Percentiles rank a stretch among this genome's conserved stretches.
These are phyloP conservation scores for Mimumesa dahlbomi DNA, from an alignment of 2,888 invertebrate genomes.

Conservation along the genomic window DNA sequence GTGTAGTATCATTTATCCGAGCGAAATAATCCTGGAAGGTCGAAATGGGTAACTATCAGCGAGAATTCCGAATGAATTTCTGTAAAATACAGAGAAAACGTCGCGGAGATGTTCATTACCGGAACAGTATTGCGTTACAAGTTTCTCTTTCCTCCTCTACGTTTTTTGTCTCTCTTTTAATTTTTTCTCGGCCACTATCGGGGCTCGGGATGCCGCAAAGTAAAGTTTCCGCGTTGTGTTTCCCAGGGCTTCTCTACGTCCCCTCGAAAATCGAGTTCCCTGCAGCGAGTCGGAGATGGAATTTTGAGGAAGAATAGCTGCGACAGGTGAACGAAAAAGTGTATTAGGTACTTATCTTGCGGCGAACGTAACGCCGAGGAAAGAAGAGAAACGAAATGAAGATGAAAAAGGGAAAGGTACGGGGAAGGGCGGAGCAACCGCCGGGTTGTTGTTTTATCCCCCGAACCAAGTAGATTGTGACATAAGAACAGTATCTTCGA, in stretches of 20 bases:
- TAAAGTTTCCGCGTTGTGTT: conserved; percentile 21
- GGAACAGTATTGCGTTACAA: conserved; percentile 36
- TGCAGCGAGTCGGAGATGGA: conserved; percentile 21
- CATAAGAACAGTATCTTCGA: conserved; percentile 12
- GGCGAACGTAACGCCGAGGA: conserved; percentile 8
- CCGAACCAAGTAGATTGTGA: conserved; percentile 13
- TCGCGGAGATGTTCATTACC: conserved; percentile 35
- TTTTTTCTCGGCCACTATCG: not conserved
- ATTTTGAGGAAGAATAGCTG: conserved; percentile 17
- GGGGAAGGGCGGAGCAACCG: not conserved
- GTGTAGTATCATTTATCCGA: no score
- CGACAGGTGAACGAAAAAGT: conserved; percentile 29
- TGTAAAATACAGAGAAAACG: conserved; percentile 9
- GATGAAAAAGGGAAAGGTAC: not conserved
- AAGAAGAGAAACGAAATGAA: conserved; percentile 3
- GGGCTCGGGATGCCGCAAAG: conserved; percentile 12
- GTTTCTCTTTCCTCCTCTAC: not conserved
- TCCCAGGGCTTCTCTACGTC: not conserved
- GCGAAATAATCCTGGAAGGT: no score
- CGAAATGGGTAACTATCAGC: not conserved
- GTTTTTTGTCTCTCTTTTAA: conserved; percentile 3
- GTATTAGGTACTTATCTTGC: conserved; percentile 34
- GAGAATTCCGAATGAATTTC: conserved; percentile 38
- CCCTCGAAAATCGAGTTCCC: conserved; percentile 42
- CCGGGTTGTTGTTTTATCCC: conserved; percentile 10